Conservation (phyloP, 2,797 vertebrate species). For the Myotis planiceps region DNA sequence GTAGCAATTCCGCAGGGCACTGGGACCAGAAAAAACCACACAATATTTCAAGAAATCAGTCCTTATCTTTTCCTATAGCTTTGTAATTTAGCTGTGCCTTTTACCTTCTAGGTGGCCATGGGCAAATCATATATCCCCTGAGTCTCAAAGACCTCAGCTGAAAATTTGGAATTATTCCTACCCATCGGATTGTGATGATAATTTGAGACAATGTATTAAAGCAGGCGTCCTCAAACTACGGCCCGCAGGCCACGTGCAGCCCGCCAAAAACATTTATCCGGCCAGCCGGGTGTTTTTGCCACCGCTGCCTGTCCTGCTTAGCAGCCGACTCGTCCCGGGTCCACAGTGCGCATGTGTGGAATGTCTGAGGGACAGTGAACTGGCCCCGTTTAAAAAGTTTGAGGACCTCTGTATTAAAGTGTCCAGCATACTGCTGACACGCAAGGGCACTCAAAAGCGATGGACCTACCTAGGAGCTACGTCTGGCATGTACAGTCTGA, state of each 20-base stretch:
- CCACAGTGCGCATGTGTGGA: no score
- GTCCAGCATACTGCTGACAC: background rate
- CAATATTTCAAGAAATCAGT: background rate
- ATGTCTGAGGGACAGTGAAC: no score
- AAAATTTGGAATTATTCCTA: background rate
- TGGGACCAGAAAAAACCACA: background rate
- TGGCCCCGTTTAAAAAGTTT: no score
- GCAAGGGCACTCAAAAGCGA: background rate
- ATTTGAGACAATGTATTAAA: background rate
- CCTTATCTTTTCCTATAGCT: background rate
- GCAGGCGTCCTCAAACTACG: no score
- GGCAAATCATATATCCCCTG: constrained; percentile 1
- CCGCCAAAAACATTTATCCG: no score
- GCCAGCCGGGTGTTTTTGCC: no score
- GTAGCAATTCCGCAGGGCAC: background rate
- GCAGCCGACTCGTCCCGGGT: no score
- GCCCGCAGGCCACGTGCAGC: no score
- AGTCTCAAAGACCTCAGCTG: background rate
- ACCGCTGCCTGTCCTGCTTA: no score
- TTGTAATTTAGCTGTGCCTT: background rate
- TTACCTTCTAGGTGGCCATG: background rate
- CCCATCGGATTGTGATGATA: background rate
- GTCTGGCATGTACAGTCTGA: background rate
- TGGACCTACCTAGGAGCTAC: background rate
- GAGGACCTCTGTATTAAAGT: background rate